Base-by-base conservation (phyloP, 2,797 vertebrate species). In the Eurystomus glaucurus region DNA sequence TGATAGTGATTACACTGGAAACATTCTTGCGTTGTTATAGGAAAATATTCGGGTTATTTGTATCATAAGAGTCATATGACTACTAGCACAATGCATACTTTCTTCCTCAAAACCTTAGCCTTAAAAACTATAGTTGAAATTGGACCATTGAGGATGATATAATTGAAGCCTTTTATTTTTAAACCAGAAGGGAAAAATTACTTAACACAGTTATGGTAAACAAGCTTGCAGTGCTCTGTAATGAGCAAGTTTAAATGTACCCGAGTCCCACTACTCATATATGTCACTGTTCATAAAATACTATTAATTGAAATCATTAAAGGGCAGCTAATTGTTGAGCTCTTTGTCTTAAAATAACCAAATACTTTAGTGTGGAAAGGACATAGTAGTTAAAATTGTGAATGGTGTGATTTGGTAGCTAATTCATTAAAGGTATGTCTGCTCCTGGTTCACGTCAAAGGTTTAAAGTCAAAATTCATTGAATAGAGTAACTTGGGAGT, bases 101-200 rank as follows among this genome's bases (percentile, higher is more conserved):
- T 93, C 60, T 97, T 93, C 54, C 54, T 93, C 70, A 78, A 86
- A 96, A 82, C 35, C 39, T 58, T 69, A 60, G 23, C 46, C 35
- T 95, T 91, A 57, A 86, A 95, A 86, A 17, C 37, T 69, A 1
- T 78, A 46, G 26, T 58, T 74, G 51, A 89, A 97, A 94, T 79
- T 69, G 70, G 74, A 65, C 89, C 22, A 0, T 26, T 77, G 84
- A 84, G 94, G 60, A 58, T 70, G 51, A 78, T 82, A 55, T 58
- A 92, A 92, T 92, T 76, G 74, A 87, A 45, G 58, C 45, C 75
- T 89, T 94, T 92, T 82, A 65, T 79, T 95, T 96, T 94, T 66
- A 74, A 94, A 91, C 69, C 18, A 35, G 80, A 70, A 76, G 69
- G 88, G 58, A 55, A 91, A 92, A 87, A 82, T 69, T 62, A 58